phyloP scores from a whole-genome alignment of 2,888 invertebrate species.

The Melanchra persicariae region DNA sequence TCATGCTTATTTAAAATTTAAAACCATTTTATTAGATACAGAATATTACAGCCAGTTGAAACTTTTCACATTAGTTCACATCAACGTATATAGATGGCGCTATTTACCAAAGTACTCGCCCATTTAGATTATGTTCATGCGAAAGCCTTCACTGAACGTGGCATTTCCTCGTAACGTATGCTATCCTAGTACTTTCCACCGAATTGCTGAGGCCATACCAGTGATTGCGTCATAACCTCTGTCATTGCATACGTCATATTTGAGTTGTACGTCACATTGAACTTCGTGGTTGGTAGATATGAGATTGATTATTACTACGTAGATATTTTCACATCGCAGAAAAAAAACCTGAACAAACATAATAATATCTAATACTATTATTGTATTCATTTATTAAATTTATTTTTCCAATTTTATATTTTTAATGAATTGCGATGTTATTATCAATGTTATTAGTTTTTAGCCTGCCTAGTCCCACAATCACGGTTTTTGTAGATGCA shows the following conservation, averaged over 20 bases:
- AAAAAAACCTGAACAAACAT: too few relatives aligned
- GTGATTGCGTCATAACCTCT: background rate
- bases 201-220: conserved; percentile 18
- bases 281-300: too few relatives aligned
- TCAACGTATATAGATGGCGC: background rate
- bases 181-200: conserved; percentile 28
- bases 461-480: background rate
- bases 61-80: background rate
- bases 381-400: too few relatives aligned
- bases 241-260: conserved; percentile 21
- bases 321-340: too few relatives aligned
- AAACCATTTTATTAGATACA: background rate
- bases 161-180: background rate
- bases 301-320: too few relatives aligned
- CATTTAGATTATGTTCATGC: too few relatives aligned
- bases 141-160: background rate
- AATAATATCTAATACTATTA: too few relatives aligned
- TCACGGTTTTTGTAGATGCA: background rate
- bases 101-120: background rate
- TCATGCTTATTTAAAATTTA: too few relatives aligned
- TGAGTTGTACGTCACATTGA: background rate
- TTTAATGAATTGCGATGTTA: too few relatives aligned
- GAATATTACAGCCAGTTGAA: background rate
- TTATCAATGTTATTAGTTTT: too few relatives aligned
- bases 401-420: too few relatives aligned